These are phyloP conservation scores for Latrodectus elegans DNA, from an alignment of 2,888 invertebrate genomes.

Conservation along the genomic window DNA sequence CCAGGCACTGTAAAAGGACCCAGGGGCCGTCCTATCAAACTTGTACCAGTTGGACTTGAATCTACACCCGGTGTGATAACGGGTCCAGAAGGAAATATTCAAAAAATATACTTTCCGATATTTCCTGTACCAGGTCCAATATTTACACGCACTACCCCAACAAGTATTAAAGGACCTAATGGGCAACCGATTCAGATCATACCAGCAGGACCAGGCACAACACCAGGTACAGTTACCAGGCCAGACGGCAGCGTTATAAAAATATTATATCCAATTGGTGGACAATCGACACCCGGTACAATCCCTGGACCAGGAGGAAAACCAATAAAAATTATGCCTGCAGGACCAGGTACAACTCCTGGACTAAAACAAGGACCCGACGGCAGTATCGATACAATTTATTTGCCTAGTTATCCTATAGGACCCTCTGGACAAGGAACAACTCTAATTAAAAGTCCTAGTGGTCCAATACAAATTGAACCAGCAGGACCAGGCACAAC, in stretches of 20 bases:
- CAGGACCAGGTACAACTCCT: background rate
- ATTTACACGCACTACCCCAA: background rate
- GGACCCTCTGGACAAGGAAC: background rate
- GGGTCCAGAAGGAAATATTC: background rate
- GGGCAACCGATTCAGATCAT: background rate
- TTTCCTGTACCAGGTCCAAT: background rate
- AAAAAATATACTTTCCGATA: background rate
- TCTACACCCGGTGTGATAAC: background rate
- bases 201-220: background rate
- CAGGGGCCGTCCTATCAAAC: background rate
- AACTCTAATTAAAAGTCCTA: too few relatives aligned
- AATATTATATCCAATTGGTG: too few relatives aligned
- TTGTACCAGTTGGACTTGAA: background rate
- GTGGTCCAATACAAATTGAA: background rate
- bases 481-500: constrained; percentile 15
- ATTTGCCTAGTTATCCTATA: background rate
- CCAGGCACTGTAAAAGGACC: background rate
- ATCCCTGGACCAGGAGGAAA: too few relatives aligned
- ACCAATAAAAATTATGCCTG: background rate
- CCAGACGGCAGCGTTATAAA: too few relatives aligned
- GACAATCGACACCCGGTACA: too few relatives aligned
- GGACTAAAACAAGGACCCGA: background rate
- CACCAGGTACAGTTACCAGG: background rate
- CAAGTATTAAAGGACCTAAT: background rate
- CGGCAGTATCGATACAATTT: background rate